These are phyloP conservation scores for Aphodius granarius DNA, from an alignment of 2,888 invertebrate species.

Conservation along the genomic window DNA sequence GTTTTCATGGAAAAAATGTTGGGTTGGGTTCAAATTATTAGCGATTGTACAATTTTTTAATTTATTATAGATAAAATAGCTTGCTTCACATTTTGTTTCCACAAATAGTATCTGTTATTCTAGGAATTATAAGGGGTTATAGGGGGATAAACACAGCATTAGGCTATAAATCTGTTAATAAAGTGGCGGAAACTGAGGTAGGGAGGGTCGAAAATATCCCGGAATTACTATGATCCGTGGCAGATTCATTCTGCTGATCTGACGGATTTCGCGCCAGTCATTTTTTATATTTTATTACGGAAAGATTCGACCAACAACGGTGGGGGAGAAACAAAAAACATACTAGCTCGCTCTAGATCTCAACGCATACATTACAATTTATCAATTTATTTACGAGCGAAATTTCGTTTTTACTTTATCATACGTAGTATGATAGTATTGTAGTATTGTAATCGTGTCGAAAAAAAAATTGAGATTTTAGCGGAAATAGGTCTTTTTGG, in stretches of 20 bases:
- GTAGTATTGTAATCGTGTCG: no score
- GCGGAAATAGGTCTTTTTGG: no score
- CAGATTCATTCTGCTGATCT: background rate
- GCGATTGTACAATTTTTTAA: no score
- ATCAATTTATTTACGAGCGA: background rate
- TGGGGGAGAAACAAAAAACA: background rate
- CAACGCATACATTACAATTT: background rate
- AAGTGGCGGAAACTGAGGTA: background rate
- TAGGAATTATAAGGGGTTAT: background rate
- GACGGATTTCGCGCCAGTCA: background rate
- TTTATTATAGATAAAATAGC: no score
- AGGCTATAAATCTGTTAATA: background rate
- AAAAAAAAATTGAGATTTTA: no score
- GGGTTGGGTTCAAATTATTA: no score
- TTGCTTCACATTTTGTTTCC: no score
- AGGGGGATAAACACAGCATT: background rate
- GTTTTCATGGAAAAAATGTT: no score
- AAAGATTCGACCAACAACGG: background rate
- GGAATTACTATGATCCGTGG: background rate
- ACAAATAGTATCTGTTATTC: no score
- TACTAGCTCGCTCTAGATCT: background rate
- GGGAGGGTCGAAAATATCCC: background rate
- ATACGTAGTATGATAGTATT: no score
- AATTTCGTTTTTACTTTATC: background rate
- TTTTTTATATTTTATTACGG: background rate